Conservation (phyloP, 2,888 invertebrate genomes). For the Andrena fulva region DNA sequence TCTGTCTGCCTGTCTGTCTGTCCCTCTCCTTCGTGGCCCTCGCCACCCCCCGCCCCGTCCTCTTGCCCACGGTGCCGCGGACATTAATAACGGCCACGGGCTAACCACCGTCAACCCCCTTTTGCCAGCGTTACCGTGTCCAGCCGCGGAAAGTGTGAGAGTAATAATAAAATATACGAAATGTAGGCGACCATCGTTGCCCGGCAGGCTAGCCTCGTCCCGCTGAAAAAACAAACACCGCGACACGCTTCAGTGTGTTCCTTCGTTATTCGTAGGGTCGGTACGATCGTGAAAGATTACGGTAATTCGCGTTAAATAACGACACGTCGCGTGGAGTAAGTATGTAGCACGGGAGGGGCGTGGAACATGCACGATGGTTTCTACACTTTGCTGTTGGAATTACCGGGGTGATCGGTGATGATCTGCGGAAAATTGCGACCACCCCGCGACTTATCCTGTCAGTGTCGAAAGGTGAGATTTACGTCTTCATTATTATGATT, state of each 20-base stretch:
- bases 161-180: slow-evolving; percentile 82
- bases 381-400: background rate
- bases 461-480: no score
- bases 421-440: no score
- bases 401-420: background rate
- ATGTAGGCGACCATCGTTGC: slow-evolving; percentile 73
- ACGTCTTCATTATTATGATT: no score
- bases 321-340: slow-evolving; percentile 40
- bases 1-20: slow-evolving; percentile 37
- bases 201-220: slow-evolving; percentile 57
- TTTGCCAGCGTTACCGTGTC: slow-evolving; percentile 72
- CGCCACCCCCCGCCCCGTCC: slow-evolving; percentile 20
- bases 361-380: background rate
- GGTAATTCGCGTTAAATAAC: slow-evolving; percentile 59
- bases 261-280: slow-evolving; percentile 61
- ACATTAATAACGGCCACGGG: slow-evolving; percentile 83
- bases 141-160: slow-evolving; percentile 76
- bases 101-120: slow-evolving; percentile 75
- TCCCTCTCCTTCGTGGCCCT: slow-evolving; percentile 11
- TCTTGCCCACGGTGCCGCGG: slow-evolving; percentile 68
- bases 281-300: slow-evolving; percentile 63
- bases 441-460: no score
- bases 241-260: slow-evolving; percentile 51
- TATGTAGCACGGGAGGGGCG: background rate
- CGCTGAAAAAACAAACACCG: slow-evolving; percentile 69